Percentiles rank a stretch among this genome's conserved stretches.
Conservation (phyloP, 2,888 invertebrate genomes). For the Melieria picta region DNA sequence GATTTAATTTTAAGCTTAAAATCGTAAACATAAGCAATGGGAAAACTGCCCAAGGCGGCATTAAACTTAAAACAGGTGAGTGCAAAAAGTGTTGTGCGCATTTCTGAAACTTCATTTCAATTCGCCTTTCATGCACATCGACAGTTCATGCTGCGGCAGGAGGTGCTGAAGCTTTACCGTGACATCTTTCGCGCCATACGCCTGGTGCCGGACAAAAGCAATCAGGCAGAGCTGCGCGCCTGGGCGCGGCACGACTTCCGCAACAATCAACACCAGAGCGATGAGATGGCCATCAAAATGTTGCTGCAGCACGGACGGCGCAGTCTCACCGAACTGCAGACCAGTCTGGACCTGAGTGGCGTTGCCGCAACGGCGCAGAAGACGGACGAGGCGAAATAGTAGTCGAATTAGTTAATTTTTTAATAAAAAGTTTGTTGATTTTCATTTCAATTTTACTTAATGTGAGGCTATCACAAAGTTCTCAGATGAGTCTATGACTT, state of each 20-base stretch:
- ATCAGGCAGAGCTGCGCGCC: slow-evolving; percentile 73
- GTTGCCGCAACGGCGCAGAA: slow-evolving; percentile 12
- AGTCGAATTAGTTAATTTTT: not conserved
- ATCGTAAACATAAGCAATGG: slow-evolving; percentile 11
- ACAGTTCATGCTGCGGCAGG: slow-evolving; percentile 82
- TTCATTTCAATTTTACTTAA: too few relatives aligned
- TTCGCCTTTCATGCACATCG: slow-evolving; percentile 53
- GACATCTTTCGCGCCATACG: slow-evolving; percentile 76
- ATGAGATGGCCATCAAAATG: slow-evolving; percentile 79
- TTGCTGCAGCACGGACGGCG: slow-evolving; percentile 76
- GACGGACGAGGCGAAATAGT: not conserved
- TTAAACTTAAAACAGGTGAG: slow-evolving; percentile 73
- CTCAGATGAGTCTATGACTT: too few relatives aligned
- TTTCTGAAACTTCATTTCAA: slow-evolving; percentile 6
- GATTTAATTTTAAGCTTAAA: not conserved
- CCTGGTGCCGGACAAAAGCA: slow-evolving; percentile 73
- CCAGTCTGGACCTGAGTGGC: slow-evolving; percentile 71
- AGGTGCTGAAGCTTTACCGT: slow-evolving; percentile 80
- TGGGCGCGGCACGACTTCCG: slow-evolving; percentile 83
- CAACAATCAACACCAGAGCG: slow-evolving; percentile 75
- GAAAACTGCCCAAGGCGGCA: slow-evolving; percentile 65
- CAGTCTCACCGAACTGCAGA: slow-evolving; percentile 75
- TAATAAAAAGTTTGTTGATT: not conserved
- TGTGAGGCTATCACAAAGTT: too few relatives aligned
- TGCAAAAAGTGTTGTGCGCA: slow-evolving; percentile 13